phyloP scores from a whole-genome alignment of 2,113 vertebrate species.

The Equus przewalskii region DNA sequence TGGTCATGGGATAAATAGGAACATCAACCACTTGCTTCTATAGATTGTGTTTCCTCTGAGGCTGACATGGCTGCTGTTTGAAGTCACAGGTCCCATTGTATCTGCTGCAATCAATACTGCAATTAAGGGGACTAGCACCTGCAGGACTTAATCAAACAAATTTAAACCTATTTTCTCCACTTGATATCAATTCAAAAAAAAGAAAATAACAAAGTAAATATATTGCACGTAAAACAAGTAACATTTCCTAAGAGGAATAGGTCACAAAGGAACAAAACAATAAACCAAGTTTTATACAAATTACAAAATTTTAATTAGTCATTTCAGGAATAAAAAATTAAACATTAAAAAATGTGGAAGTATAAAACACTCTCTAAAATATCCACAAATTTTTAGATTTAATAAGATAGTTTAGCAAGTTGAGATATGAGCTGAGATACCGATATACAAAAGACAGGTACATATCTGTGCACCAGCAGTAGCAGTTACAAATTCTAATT shows the following conservation, averaged over 20 bases:
- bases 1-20: slow-evolving; percentile 63
- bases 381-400: no score
- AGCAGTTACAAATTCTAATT: no score
- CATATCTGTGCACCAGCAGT: no score
- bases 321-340: neutral
- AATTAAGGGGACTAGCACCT: slow-evolving; percentile 60
- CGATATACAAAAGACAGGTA: no score
- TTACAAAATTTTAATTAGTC: neutral
- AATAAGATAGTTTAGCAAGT: no score
- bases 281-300: slow-evolving; percentile 1
- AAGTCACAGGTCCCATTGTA: slow-evolving; percentile 24
- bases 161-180: neutral
- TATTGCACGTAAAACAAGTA: neutral
- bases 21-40: slow-evolving; percentile 8
- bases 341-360: neutral
- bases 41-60: slow-evolving; percentile 51
- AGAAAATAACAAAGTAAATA: slow-evolving; percentile 34
- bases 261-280: neutral
- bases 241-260: neutral
- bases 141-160: slow-evolving; percentile 51
- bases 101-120: slow-evolving; percentile 55
- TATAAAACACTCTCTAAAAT: no score
- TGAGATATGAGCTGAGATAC: no score
- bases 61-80: neutral
- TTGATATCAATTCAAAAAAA: slow-evolving; percentile 40